A percentile compares a stretch with the other conserved stretches of the same genome.
These are phyloP conservation scores for Scaptomyza cyrtandrae DNA, from an alignment of 2,888 invertebrate species.

Conservation along the genomic window DNA sequence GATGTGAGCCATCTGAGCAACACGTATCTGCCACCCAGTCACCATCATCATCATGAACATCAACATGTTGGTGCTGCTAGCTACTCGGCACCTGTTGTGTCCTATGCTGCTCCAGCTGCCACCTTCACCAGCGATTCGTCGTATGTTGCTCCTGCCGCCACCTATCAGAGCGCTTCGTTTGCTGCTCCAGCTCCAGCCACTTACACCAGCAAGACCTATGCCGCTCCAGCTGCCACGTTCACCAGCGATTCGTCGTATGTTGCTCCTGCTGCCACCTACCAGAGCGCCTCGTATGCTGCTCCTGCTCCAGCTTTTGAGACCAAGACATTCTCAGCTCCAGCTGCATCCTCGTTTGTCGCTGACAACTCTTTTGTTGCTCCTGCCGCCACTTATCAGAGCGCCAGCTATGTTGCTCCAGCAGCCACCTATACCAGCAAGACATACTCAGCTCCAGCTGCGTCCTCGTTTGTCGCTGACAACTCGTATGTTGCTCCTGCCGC, in stretches of 20 bases:
- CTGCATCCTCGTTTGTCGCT: neutral
- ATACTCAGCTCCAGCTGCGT: neutral
- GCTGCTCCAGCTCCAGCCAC: slow-evolving; percentile 14
- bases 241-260: slow-evolving; percentile 17
- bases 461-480: neutral
- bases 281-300: slow-evolving; percentile 39
- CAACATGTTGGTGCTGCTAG: slow-evolving; percentile 26
- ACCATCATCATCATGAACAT: neutral
- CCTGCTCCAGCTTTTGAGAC: slow-evolving; percentile 5
- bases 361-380: slow-evolving; percentile 27
- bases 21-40: slow-evolving; percentile 62
- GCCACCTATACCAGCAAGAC: slow-evolving; percentile 9
- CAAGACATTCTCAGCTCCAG: slow-evolving; percentile 22
- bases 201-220: slow-evolving; percentile 17
- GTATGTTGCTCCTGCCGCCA: slow-evolving; percentile 37
- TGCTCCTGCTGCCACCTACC: slow-evolving; percentile 36
- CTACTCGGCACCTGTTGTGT: slow-evolving; percentile 16
- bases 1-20: slow-evolving; percentile 69
- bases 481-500: slow-evolving; percentile 31
- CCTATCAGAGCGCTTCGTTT: slow-evolving; percentile 20
- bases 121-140: slow-evolving; percentile 10
- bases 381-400: slow-evolving; percentile 1
- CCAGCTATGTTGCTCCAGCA: slow-evolving; percentile 21
- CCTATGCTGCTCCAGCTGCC: slow-evolving; percentile 18
- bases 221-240: slow-evolving; percentile 4